Evolutionary conservation across 2,888 invertebrate species (phyloP).

Genomic region (Isotomurus palustris): DNA sequence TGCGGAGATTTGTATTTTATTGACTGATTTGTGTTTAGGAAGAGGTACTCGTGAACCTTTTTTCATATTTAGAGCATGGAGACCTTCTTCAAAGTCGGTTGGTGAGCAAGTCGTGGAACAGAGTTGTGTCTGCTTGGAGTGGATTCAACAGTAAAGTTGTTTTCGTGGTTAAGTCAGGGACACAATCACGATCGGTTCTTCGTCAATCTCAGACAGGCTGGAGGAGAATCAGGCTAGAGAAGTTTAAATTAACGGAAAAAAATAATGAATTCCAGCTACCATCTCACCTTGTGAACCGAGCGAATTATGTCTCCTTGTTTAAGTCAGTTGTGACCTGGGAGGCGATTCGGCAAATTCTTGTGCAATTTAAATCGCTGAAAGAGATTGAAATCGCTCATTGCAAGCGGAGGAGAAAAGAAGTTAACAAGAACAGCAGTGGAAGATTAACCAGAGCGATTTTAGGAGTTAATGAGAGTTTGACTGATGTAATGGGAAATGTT

Average conservation of each 20-base stretch:
- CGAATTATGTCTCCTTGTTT: conserved; percentile 16
- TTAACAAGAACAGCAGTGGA: neutral
- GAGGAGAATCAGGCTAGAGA: conserved; percentile 22
- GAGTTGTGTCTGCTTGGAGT: conserved; percentile 14
- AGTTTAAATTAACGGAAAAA: conserved; percentile 16
- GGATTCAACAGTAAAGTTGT: conserved; percentile 23
- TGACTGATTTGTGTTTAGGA: conserved; percentile 16
- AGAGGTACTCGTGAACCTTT: conserved; percentile 24
- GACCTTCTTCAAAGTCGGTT: conserved; percentile 17
- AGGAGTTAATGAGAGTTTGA: conserved; percentile 7
- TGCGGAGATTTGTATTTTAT: neutral
- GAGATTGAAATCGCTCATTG: conserved; percentile 28
- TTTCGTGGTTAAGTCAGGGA: conserved; percentile 19
- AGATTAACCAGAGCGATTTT: conserved; percentile 16
- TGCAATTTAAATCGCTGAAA: conserved; percentile 18
- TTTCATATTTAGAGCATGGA: conserved; percentile 21
- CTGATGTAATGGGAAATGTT: conserved; percentile 10
- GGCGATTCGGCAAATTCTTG: conserved; percentile 13
- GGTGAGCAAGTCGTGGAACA: conserved; percentile 15
- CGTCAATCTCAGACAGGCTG: conserved; percentile 16
- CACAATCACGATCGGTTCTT: conserved; percentile 16
- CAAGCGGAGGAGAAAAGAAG: conserved; percentile 19
- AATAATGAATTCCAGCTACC: conserved; percentile 11
- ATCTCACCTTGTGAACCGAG: neutral
- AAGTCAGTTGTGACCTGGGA: conserved; percentile 28